Conservation (phyloP, 2,888 invertebrate genomes). For the Blastobasis lacticolella region DNA sequence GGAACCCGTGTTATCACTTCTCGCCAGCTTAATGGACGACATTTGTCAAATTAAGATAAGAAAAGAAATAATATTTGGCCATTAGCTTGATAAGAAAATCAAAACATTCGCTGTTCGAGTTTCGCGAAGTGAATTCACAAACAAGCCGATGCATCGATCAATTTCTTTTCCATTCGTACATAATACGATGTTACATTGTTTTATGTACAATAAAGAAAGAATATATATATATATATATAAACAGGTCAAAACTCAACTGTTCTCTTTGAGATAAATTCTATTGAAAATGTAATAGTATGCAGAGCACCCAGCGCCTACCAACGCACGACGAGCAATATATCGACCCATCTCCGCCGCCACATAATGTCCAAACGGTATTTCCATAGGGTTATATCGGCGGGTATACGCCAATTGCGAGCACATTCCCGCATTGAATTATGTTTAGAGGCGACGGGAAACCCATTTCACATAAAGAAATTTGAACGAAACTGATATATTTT, state of each 20-base stretch:
- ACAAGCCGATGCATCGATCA: too few relatives aligned
- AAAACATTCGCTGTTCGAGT: too few relatives aligned
- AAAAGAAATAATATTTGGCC: not conserved
- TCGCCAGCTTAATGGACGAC: slow-evolving; percentile 3
- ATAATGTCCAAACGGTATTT: slow-evolving; percentile 1
- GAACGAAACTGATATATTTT: slow-evolving; percentile 34
- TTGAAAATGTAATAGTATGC: too few relatives aligned
- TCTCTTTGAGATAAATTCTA: too few relatives aligned
- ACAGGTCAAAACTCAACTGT: too few relatives aligned
- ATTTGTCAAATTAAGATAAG: slow-evolving; percentile 8
- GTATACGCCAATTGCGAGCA: slow-evolving; percentile 13
- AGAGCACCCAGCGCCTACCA: too few relatives aligned
- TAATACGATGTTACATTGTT: too few relatives aligned
- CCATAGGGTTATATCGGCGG: not conserved
- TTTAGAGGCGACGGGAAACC: slow-evolving; percentile 20
- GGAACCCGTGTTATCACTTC: slow-evolving; percentile 20
- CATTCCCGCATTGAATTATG: slow-evolving; percentile 10
- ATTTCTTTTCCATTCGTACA: too few relatives aligned
- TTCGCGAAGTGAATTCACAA: too few relatives aligned
- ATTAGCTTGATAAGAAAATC: not conserved
- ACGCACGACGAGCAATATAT: not conserved
- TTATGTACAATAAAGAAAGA: too few relatives aligned
- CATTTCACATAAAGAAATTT: slow-evolving; percentile 25
- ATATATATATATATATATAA: too few relatives aligned
- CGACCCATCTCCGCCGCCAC: not conserved